Percentiles rank a stretch among this genome's conserved stretches.
These are phyloP conservation scores for Epinephelus cyanopodus DNA, from an alignment of 2,113 vertebrate species.

Conservation along the genomic window DNA sequence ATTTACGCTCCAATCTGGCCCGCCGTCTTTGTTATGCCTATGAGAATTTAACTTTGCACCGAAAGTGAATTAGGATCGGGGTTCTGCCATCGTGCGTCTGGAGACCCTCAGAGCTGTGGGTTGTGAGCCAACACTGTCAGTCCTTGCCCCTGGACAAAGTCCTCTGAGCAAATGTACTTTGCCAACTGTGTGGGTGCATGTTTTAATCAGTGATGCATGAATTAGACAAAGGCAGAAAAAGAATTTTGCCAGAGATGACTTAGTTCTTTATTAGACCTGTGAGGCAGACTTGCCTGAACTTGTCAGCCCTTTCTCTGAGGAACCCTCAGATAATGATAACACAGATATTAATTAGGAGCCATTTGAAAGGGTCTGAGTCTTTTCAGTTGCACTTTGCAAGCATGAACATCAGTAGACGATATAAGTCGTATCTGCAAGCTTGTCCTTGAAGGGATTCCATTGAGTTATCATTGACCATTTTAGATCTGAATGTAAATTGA, in stretches of 20 bases:
- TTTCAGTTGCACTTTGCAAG: neutral
- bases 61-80: neutral
- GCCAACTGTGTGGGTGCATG: neutral
- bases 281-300: neutral
- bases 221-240: constrained; percentile 17
- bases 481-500: neutral
- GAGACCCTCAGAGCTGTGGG: neutral
- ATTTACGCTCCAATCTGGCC: constrained; percentile 5
- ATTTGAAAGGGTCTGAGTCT: constrained; percentile 1
- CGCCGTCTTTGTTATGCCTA: constrained; percentile 4
- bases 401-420: neutral
- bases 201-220: constrained; percentile 24
- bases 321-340: constrained; percentile 21
- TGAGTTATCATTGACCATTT: neutral
- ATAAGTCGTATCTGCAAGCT: neutral
- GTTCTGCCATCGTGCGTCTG: neutral
- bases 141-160: neutral
- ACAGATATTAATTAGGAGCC: neutral
- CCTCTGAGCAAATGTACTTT: neutral
- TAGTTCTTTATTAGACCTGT: neutral
- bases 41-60: neutral
- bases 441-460: neutral
- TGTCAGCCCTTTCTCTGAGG: constrained; percentile 8
- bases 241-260: neutral
- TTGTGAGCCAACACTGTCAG: neutral